phyloP scores from a whole-genome alignment of 2,797 vertebrate genomes.

The Sebastes iracundus region DNA sequence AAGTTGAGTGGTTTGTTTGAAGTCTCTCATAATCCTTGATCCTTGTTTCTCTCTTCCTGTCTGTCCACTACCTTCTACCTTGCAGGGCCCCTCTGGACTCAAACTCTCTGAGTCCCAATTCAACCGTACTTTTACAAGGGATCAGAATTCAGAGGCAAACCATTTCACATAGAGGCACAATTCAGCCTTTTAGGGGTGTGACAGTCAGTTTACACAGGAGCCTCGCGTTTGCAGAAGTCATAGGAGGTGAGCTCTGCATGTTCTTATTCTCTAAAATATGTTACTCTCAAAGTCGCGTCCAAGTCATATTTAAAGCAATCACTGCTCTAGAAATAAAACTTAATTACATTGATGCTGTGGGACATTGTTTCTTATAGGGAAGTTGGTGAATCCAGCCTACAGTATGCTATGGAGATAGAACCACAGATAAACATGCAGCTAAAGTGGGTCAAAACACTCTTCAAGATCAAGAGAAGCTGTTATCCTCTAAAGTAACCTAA shows the following conservation, averaged over 20 bases:
- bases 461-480: neutral
- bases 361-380: neutral
- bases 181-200: neutral
- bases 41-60: neutral
- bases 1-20: constrained; percentile 33
- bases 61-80: neutral
- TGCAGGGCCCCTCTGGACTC: neutral
- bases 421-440: neutral
- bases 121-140: neutral
- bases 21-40: constrained; percentile 29
- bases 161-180: constrained; percentile 14
- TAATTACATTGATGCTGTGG: neutral
- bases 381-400: neutral
- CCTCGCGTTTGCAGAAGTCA: constrained; percentile 14
- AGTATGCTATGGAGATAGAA: neutral
- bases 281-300: neutral
- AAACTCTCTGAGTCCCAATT: neutral
- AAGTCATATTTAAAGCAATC: neutral
- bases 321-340: neutral
- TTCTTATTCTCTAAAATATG: neutral
- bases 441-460: neutral
- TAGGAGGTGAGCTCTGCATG: neutral
- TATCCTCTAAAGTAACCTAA: neutral
- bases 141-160: constrained; percentile 3
- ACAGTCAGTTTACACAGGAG: constrained; percentile 6